Base-by-base conservation (phyloP, 2,888 invertebrate species). In the Papilio protenor region DNA sequence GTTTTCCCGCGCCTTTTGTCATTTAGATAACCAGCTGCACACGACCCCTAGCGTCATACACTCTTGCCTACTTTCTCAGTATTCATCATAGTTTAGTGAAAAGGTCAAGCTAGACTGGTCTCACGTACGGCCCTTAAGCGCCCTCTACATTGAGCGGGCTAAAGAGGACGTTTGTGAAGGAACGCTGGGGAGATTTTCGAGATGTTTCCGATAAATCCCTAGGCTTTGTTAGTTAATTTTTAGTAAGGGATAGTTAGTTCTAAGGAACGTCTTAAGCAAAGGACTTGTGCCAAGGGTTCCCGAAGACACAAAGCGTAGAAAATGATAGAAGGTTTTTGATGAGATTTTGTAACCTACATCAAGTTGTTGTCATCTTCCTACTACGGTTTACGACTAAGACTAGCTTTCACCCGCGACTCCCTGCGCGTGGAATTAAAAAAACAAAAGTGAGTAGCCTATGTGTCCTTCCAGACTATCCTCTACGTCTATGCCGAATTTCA, bases 161-260 rank as follows among this genome's bases (percentile, higher is more conserved):
- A 78, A 76, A 86, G 85, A 82, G 87, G 87, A 84, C 87, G 88
- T 86, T 87, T 88, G 86, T 87, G 84, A 87, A 85, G 83, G 83
- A 82, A 83, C 85, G 85, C 77, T 79, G 72, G 81, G 80, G 83
- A 83, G 83, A 82, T 81, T 79, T 79, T 90, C 84, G 87, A 91
- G 91, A 90, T 90, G 85, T 91, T 91, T 90, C 91, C 91, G 86
- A 91, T 91, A 91, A 89, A 89, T 87, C 87, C 84, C 81, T 81
- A 66, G 81, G 85, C 83, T 87, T 85, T 87, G 86, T 84, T 83
- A 86, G 82, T 87, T 85, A 82, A 83, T 84, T 85, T 87, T 87
- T 78, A 71, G 73, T 69, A 27, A 57, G 70, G 49, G 74, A 78
- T 75, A 78, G 77, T 78, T 75, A 70, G 71, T 40, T 78, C 70